These are phyloP conservation scores for Pagrus major DNA, from an alignment of 2,113 vertebrate species.

Conservation along the genomic window DNA sequence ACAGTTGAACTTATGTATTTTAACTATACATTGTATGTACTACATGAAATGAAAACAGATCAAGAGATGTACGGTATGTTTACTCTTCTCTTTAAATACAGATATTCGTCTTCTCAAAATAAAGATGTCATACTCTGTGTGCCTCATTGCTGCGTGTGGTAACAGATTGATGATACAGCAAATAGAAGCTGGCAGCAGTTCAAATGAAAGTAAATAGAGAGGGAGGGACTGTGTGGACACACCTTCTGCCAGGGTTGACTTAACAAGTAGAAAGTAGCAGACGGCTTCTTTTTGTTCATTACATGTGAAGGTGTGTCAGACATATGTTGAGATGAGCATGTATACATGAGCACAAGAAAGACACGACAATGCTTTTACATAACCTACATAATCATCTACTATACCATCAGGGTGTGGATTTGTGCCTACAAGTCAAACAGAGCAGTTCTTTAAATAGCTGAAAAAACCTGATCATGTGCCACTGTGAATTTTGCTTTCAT, in stretches of 20 bases:
- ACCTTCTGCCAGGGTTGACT: neutral
- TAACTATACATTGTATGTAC: neutral
- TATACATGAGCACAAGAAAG: neutral
- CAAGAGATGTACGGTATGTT: no score
- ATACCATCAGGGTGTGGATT: neutral
- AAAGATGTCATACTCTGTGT: neutral
- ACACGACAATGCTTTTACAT: neutral
- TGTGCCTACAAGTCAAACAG: neutral
- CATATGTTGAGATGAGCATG: neutral
- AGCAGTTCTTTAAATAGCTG: neutral
- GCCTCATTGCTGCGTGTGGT: neutral
- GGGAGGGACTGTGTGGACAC: constrained; percentile 1
- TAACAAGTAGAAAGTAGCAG: neutral
- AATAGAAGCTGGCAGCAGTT: constrained; percentile 32
- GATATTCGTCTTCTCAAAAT: neutral
- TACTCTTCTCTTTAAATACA: neutral
- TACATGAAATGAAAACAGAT: neutral
- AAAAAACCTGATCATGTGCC: neutral
- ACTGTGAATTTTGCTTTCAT: neutral
- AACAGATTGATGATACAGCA: neutral
- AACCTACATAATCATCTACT: neutral
- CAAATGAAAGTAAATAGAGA: constrained; percentile 36
- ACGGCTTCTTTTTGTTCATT: neutral
- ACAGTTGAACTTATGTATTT: neutral
- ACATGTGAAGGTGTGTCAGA: neutral